phyloP scores from a whole-genome alignment of 2,113 vertebrate genomes.

The Percina caprodes region DNA sequence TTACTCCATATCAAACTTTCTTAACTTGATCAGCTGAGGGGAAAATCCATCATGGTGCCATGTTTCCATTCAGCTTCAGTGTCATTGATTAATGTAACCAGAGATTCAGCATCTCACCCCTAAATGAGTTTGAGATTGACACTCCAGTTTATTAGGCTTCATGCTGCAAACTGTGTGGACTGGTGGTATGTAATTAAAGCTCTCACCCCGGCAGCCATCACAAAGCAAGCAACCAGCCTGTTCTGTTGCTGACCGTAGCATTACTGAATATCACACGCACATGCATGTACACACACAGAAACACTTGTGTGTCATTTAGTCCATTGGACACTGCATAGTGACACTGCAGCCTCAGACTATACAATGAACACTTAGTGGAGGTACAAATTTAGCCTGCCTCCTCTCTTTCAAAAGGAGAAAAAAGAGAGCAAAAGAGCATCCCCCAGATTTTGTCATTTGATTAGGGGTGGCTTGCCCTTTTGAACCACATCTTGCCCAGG shows the following conservation, averaged over 20 bases:
- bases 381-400: neutral
- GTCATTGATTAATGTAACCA: conserved; percentile 76
- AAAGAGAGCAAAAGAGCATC: neutral
- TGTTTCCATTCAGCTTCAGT: conserved; percentile 59
- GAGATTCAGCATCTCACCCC: conserved; percentile 55
- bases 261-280: conserved; percentile 9
- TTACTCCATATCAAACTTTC: conserved; percentile 49
- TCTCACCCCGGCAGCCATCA: conserved; percentile 47
- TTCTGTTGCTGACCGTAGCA: conserved; percentile 29
- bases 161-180: conserved; percentile 57
- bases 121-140: conserved; percentile 80
- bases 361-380: neutral
- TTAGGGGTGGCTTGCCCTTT: neutral
- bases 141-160: conserved; percentile 74
- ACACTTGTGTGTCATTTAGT: conserved; percentile 40
- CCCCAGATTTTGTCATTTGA: neutral
- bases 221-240: conserved; percentile 25
- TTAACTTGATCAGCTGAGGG: conserved; percentile 50
- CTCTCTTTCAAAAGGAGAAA: neutral
- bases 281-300: neutral
- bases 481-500: neutral
- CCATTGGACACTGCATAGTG: conserved; percentile 5
- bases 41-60: conserved; percentile 53
- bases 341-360: conserved; percentile 7
- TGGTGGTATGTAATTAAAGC: conserved; percentile 73